Evolutionary conservation across 2,113 vertebrate species (phyloP).

Genomic region (Phyllostomus hastatus): DNA sequence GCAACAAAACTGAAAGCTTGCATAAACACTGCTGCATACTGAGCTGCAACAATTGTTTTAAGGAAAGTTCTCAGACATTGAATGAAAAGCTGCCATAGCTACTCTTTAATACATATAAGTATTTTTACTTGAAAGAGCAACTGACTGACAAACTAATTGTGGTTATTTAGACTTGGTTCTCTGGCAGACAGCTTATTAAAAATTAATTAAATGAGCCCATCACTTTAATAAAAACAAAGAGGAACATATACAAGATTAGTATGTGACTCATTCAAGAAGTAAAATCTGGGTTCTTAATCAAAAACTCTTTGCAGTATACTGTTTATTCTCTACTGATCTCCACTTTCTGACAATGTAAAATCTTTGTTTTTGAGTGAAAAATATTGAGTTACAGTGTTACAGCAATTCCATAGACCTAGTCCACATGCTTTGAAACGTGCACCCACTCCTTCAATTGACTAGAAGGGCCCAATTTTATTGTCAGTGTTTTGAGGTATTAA

Average conservation of each 20-base stretch:
- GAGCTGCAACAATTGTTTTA: background rate
- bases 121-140: background rate
- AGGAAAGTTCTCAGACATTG: background rate
- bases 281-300: background rate
- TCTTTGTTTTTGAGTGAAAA: background rate
- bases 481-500: background rate
- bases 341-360: background rate
- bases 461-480: background rate
- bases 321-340: background rate
- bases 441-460: background rate
- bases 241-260: background rate
- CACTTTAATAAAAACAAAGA: background rate
- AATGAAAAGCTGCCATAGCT: background rate
- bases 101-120: background rate
- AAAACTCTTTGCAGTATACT: background rate
- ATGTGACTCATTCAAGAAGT: background rate
- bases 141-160: background rate
- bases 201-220: background rate
- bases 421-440: background rate
- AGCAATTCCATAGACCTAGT: background rate
- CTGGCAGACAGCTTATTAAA: background rate
- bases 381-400: background rate
- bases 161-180: background rate
- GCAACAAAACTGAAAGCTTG: background rate
- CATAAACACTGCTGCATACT: background rate